A percentile compares a stretch with the other conserved stretches of the same genome.
Conservation (phyloP, 2,888 invertebrate species). For the Choristoneura rosaceana region DNA sequence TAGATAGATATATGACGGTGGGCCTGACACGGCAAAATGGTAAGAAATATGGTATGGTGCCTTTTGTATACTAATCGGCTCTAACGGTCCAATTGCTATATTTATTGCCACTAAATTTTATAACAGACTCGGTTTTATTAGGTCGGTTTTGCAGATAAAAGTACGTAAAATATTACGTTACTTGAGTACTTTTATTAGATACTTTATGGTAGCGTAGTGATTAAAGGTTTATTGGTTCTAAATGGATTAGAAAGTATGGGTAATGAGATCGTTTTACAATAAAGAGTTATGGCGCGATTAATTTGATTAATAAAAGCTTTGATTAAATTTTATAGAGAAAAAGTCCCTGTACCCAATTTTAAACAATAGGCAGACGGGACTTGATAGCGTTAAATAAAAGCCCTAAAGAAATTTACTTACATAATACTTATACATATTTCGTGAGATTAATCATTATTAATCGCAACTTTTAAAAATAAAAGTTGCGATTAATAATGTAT, state of each 20-base stretch:
- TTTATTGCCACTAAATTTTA: constrained; percentile 80
- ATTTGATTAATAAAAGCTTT: constrained; percentile 22
- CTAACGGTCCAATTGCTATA: constrained; percentile 72
- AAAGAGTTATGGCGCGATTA: not conserved
- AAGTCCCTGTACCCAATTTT: too few species aligned
- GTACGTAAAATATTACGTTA: constrained; percentile 62
- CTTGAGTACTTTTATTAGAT: constrained; percentile 45
- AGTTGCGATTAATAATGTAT: not conserved
- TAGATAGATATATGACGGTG: constrained; percentile 54
- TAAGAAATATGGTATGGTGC: constrained; percentile 51
- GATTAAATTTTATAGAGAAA: not conserved
- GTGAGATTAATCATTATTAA: not conserved
- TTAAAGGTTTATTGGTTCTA: constrained; percentile 34
- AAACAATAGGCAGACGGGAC: too few species aligned
- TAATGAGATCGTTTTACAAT: constrained; percentile 14
- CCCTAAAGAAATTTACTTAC: too few species aligned
- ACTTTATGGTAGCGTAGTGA: constrained; percentile 35
- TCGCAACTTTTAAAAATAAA: not conserved
- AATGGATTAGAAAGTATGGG: constrained; percentile 41
- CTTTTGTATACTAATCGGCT: constrained; percentile 59
- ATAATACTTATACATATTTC: not conserved
- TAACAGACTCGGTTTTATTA: constrained; percentile 68
- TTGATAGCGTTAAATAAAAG: too few species aligned
- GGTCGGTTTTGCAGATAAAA: constrained; percentile 66
- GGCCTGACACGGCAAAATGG: constrained; percentile 52